phyloP scores from a whole-genome alignment of 2,888 invertebrate species.

The Pachliopta kotzebuea region DNA sequence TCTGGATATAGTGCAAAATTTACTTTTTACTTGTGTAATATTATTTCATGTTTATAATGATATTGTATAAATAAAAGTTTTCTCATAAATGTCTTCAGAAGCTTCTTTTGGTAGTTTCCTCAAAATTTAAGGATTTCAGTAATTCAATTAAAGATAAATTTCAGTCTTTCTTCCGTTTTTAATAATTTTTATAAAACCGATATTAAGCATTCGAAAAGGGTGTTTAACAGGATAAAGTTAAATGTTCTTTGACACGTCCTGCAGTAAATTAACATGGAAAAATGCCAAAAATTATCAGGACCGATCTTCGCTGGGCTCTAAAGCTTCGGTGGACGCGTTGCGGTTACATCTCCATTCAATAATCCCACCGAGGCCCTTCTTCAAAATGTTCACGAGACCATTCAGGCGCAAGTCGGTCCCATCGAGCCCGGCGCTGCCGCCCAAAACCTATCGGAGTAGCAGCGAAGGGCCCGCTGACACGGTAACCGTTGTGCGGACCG shows the following conservation, averaged over 20 bases:
- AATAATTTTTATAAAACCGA: background rate
- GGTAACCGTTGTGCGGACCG: slow-evolving; percentile 62
- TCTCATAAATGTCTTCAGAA: background rate
- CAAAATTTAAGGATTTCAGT: background rate
- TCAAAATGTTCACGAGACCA: slow-evolving; percentile 83
- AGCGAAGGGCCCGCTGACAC: slow-evolving; percentile 73
- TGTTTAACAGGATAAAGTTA: background rate
- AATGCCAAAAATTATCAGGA: slow-evolving; percentile 54
- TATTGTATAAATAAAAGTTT: background rate
- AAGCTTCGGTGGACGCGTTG: slow-evolving; percentile 72
- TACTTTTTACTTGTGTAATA: background rate
- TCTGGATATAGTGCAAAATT: background rate
- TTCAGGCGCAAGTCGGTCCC: slow-evolving; percentile 85
- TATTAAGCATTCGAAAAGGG: background rate
- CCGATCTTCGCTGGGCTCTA: slow-evolving; percentile 76
- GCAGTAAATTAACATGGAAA: slow-evolving; percentile 2
- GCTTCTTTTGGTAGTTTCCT: background rate
- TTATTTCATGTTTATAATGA: background rate
- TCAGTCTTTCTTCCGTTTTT: background rate
- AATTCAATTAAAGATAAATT: background rate
- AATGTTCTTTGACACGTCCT: background rate
- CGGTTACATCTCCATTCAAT: slow-evolving; percentile 80
- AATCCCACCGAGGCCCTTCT: slow-evolving; percentile 80
- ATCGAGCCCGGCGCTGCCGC: slow-evolving; percentile 82
- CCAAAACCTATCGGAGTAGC: slow-evolving; percentile 74